phyloP scores from a whole-genome alignment of 2,797 vertebrate genomes.

The Coccyzus lansbergi region DNA sequence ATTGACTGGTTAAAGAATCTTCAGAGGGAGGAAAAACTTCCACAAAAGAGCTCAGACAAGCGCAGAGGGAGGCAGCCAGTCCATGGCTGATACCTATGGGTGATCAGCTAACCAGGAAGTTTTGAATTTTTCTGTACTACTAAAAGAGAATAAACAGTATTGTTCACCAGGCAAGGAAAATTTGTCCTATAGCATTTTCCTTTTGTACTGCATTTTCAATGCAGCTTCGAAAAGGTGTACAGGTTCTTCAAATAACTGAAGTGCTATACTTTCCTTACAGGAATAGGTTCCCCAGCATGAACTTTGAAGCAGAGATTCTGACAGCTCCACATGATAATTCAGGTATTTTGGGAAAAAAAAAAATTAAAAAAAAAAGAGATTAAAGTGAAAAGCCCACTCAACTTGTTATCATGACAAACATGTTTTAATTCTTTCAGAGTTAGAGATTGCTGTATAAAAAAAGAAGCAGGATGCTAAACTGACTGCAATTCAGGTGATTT shows the following conservation, averaged over 20 bases:
- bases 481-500: neutral
- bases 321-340: slow-evolving; percentile 60
- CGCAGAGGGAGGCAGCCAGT: neutral
- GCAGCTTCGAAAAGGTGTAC: neutral
- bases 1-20: neutral
- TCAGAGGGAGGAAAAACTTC: neutral
- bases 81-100: rapidly evolving
- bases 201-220: slow-evolving; percentile 16
- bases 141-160: neutral
- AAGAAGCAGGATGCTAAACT: neutral
- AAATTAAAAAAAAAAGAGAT: neutral
- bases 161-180: neutral
- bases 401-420: neutral
- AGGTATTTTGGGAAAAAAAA: slow-evolving; percentile 49
- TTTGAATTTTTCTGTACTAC: neutral
- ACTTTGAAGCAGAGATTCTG: slow-evolving; percentile 69
- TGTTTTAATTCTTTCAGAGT: neutral
- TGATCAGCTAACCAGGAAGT: neutral
- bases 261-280: slow-evolving; percentile 61
- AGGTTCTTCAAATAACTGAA: slow-evolving; percentile 61
- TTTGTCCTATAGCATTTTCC: neutral
- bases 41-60: neutral
- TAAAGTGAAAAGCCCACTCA: neutral
- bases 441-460: neutral
- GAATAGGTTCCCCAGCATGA: slow-evolving; percentile 61